Conservation (phyloP, 1,140 invertebrate species). For the Lineus longissimus region DNA sequence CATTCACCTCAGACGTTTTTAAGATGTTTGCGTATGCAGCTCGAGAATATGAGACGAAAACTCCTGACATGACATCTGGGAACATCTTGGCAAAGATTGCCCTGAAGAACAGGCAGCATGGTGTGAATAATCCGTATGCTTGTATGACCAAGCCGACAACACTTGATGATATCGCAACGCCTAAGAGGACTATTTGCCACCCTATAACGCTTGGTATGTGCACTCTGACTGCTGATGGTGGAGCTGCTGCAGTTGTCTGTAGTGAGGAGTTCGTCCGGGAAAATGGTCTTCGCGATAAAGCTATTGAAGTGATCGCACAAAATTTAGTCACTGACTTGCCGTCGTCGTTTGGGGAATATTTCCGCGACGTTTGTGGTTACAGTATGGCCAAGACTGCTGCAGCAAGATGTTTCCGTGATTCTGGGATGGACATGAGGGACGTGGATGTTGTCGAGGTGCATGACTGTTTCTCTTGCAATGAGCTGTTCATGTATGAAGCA, state of each 20-base stretch:
- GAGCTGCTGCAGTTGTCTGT: slow-evolving; percentile 82
- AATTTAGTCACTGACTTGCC: slow-evolving; percentile 88
- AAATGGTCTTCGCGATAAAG: slow-evolving; percentile 70
- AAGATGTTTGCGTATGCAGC: slow-evolving; percentile 92
- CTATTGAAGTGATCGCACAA: slow-evolving; percentile 85
- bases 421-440: slow-evolving; percentile 7
- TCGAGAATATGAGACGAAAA: slow-evolving; percentile 90
- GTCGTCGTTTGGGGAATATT: slow-evolving; percentile 13
- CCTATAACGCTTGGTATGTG: slow-evolving; percentile 46
- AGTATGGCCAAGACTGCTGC: slow-evolving; percentile 88
- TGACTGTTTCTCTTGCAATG: slow-evolving; percentile 95
- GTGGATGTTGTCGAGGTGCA: slow-evolving; percentile 85
- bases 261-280: slow-evolving; percentile 80
- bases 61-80: slow-evolving; percentile 70
- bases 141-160: slow-evolving; percentile 21
- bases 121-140: slow-evolving; percentile 81
- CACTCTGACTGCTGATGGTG: slow-evolving; percentile 85
- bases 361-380: slow-evolving; percentile 55
- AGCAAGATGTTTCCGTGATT: slow-evolving; percentile 40
- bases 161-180: slow-evolving; percentile 22
- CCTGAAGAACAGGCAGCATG: slow-evolving; percentile 92
- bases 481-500: slow-evolving; percentile 93
- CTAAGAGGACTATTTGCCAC: slow-evolving; percentile 33
- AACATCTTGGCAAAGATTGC: slow-evolving; percentile 93
- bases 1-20: slow-evolving; percentile 46